Percentiles rank a stretch among this genome's conserved stretches.
phyloP scores from a whole-genome alignment of 2,888 invertebrate species.

The Acleris holmiana region DNA sequence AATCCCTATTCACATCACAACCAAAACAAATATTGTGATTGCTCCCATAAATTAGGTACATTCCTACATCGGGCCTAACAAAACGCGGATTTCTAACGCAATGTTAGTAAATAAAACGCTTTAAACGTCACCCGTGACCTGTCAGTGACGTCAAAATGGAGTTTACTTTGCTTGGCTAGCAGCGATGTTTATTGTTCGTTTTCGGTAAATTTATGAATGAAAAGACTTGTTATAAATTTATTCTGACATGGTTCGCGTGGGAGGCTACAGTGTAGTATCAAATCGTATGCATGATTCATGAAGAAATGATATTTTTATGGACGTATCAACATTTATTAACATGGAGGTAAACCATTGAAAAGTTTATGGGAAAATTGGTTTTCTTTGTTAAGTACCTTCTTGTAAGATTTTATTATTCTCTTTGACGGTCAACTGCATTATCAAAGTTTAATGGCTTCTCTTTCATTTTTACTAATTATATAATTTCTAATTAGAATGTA shows the following conservation, averaged over 20 bases:
- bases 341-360: conserved; percentile 35
- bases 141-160: conserved; percentile 24
- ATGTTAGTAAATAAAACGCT: conserved; percentile 5
- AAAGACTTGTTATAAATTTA: conserved; percentile 30
- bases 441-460: background rate
- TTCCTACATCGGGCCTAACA: conserved; percentile 16
- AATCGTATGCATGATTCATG: conserved; percentile 28
- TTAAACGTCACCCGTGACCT: conserved; percentile 22
- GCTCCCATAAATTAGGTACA: background rate
- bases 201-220: conserved; percentile 35
- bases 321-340: conserved; percentile 15
- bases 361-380: conserved; percentile 16
- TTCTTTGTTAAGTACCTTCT: conserved; percentile 22
- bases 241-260: conserved; percentile 22
- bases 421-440: background rate
- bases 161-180: background rate
- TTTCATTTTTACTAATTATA: background rate
- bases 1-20: no score
- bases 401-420: background rate
- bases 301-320: conserved; percentile 29
- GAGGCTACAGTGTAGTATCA: conserved; percentile 24
- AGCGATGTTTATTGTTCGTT: conserved; percentile 34
- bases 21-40: no score
- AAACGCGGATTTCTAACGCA: conserved; percentile 30
- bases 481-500: no score